These are phyloP conservation scores for Hyposoter dolosus DNA, from an alignment of 2,888 invertebrate genomes.

Conservation along the genomic window DNA sequence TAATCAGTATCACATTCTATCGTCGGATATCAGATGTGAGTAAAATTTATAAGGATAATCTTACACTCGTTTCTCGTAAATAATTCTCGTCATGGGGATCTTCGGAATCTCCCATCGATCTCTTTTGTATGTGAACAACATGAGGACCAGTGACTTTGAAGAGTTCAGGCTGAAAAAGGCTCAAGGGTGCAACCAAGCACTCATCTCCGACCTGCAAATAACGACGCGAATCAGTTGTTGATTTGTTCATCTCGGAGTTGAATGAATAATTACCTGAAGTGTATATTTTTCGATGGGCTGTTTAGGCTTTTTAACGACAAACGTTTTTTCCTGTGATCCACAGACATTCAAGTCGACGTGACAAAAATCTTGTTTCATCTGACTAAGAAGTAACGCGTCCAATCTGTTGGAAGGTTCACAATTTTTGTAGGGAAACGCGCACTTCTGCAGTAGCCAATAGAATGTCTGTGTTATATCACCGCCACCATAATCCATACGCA, in stretches of 20 bases:
- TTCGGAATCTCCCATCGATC: constrained; percentile 92
- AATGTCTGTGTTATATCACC: constrained; percentile 96
- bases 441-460: constrained; percentile 94
- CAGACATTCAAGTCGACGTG: constrained; percentile 96
- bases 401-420: constrained; percentile 91
- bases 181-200: constrained; percentile 95
- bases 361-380: constrained; percentile 95
- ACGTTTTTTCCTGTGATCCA: constrained; percentile 94
- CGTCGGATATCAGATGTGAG: no score
- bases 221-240: constrained; percentile 26
- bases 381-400: constrained; percentile 92
- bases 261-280: constrained; percentile 86
- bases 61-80: constrained; percentile 93
- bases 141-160: constrained; percentile 94
- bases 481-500: constrained; percentile 94
- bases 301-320: constrained; percentile 90
- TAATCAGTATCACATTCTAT: no score
- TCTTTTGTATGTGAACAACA: constrained; percentile 90
- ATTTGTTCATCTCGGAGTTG: neutral
- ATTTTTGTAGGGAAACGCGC: constrained; percentile 95
- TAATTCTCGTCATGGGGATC: constrained; percentile 98
- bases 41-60: constrained; percentile 53
- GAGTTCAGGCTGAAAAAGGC: constrained; percentile 95
- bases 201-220: constrained; percentile 92
- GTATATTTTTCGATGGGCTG: constrained; percentile 90